These are phyloP conservation scores for Oedothorax gibbosus DNA, from an alignment of 1,140 invertebrate species.

Conservation along the genomic window DNA sequence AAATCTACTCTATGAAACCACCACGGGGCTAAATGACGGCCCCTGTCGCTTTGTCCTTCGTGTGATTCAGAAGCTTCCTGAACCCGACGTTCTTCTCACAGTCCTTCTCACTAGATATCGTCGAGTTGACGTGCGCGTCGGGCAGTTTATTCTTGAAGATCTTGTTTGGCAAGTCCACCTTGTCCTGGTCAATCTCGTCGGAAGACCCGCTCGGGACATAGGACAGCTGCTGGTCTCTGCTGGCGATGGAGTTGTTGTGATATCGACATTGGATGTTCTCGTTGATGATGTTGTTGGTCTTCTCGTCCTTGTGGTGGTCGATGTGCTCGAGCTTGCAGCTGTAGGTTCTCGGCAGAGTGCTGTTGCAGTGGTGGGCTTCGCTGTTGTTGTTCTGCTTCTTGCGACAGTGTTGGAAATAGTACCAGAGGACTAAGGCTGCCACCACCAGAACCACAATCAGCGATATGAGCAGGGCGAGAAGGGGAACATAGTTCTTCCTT, in stretches of 20 bases:
- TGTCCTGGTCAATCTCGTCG: conserved; percentile 64
- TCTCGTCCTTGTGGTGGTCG: conserved; percentile 71
- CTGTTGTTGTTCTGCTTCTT: conserved; percentile 19
- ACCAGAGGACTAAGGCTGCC: conserved; percentile 68
- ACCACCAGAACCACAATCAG: conserved; percentile 72
- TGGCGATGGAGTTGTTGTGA: conserved; percentile 63
- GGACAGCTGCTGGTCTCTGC: conserved; percentile 61
- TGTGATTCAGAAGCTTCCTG: conserved; percentile 52
- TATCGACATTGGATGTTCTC: conserved; percentile 84
- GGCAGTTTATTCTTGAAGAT: conserved; percentile 62
- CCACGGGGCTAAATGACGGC: conserved; percentile 40
- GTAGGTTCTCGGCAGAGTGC: conserved; percentile 30
- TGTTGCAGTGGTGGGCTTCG: neutral
- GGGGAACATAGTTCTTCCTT: conserved; percentile 64
- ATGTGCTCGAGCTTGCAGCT: conserved; percentile 56
- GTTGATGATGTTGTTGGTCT: conserved; percentile 89
- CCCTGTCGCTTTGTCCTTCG: conserved; percentile 44
- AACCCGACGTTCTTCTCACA: conserved; percentile 62
- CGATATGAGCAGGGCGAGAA: conserved; percentile 70
- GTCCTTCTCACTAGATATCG: conserved; percentile 61
- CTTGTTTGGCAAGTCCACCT: conserved; percentile 53
- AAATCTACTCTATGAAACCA: conserved; percentile 21
- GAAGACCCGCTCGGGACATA: conserved; percentile 62
- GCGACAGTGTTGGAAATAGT: conserved; percentile 66
- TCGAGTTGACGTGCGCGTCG: conserved; percentile 61